Base-by-base conservation (phyloP, 30 jellyfish, hydroid and myxozoan genomes). In the Sanderia malayensis region DNA sequence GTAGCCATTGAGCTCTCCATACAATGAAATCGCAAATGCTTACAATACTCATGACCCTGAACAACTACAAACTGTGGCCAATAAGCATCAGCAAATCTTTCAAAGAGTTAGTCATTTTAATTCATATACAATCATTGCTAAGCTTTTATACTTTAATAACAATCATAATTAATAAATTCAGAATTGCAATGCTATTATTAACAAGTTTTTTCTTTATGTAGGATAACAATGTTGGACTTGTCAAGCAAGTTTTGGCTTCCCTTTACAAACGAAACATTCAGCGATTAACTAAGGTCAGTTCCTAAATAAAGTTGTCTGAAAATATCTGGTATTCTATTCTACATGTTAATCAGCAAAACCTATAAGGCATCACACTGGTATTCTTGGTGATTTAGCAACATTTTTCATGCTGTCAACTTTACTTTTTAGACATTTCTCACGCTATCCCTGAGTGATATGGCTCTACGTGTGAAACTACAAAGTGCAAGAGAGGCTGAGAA, bases 191-290 rank as follows among this genome's bases (percentile, higher is more conserved):
- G n/a, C 62, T 57, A 1, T 1, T 25, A 53, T 46, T 21, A n/a
- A 20, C 10, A 18, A 29, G 46, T 44, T 10, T 28, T 15, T 67
- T 44, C 70, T 37, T 37, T 37, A 37, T 37, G 24, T 62, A 89
- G 97, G 98, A 92, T 58, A 79, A 79, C 33, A 92, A 92, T 57
- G 89, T 89, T 31, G 98, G 98, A 21, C 75, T 92, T 28, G 94
- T 92, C n/a, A 92, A 92, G 67, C 98, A 92, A 74, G 93, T 92
- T 45, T 59, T 92, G 26, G 70, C 95, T 17, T 92, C 98, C 1
- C 80, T 92, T 25, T 79, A 63, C 81, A 92, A 83, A 58, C 81
- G 85, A 3, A 80, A 78, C 34, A 92, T 92, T 19, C 98, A 92
- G 45, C 71, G 94, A 53, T 75, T 92, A 20, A 92, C 98, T 58